These are phyloP conservation scores for Rhinoderma darwinii DNA, from an alignment of 2,113 vertebrate species.

Conservation along the genomic window DNA sequence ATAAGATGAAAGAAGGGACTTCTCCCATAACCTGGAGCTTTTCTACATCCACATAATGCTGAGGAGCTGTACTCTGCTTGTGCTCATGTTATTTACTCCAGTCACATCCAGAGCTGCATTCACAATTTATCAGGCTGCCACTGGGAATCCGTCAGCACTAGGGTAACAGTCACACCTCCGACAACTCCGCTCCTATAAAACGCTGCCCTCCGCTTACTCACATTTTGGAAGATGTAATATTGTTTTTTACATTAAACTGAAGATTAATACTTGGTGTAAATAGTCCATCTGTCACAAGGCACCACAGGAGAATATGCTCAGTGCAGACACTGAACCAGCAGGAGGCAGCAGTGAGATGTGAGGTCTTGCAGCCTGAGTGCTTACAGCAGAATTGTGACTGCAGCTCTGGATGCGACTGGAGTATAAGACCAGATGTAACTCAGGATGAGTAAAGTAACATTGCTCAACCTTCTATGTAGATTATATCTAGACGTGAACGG, in stretches of 20 bases:
- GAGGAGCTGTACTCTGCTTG: no score
- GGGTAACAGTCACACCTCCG: no score
- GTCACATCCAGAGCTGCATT: background rate
- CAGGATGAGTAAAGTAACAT: background rate
- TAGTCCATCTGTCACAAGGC: background rate
- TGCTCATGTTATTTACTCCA: background rate
- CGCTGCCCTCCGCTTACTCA: no score
- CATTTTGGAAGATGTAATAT: no score
- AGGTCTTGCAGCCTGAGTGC: background rate
- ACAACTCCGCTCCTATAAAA: no score
- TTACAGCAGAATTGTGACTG: no score
- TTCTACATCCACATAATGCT: no score
- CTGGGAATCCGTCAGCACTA: background rate
- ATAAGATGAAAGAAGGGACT: background rate
- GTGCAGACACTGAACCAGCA: background rate
- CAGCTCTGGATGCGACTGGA: conserved; percentile 1
- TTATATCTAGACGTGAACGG: background rate
- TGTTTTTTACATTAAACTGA: no score
- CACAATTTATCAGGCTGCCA: background rate
- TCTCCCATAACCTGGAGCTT: no score
- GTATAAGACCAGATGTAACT: background rate
- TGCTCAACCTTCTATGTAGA: background rate
- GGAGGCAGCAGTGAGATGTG: background rate
- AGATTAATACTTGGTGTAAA: no score
- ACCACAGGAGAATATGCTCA: background rate